Base-by-base conservation (phyloP, 2,888 invertebrate species). In the Dastarcus helophoroides region DNA sequence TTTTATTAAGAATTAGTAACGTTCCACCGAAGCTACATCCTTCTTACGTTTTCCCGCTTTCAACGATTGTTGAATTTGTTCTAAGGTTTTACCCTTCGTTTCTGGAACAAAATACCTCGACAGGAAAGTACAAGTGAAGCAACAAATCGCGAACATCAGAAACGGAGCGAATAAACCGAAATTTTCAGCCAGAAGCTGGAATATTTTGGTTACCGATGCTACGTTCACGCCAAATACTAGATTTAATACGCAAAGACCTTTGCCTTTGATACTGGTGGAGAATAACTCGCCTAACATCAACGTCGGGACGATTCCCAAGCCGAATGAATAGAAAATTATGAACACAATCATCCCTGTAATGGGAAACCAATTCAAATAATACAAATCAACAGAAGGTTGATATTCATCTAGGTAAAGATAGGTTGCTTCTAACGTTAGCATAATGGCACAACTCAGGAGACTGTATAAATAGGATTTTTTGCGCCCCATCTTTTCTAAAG, bases 51-150 rank as follows among this genome's bases (percentile, higher is more conserved):
- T 35, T 57, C 53, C n/a, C n/a, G n/a, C n/a, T n/a, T n/a, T n/a
- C n/a, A n/a, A n/a, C n/a, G n/a, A n/a, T n/a, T n/a, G n/a, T 35
- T 58, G 57, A 14, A 58, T 58, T 29, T 54, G 48, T 32, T 56
- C 54, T 31, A 58, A 32, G 3, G 55, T 52, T 35, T 53, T 52
- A 2, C 54, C 56, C 39, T 53, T 56, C 4, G 58, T 58, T 43
- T 57, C 58, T 1, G 54, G 54, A 3, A 58, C 40, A 23, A 39
- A 41, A 11, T 38, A 43, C 25, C 44, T 44, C 23, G 41, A 49
- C 16, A 51, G 52, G 3, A 50, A 16, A 2, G 40, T 38, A 4
- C 46, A 43, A 3, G 43, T 1, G 4, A 48, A 27, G 11, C 40
- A 40, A 32, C 39, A 44, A 5, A 42, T 14, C 1, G 43, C 46